phyloP scores from a whole-genome alignment of 2,113 vertebrate genomes.

The Ceratotherium simum region DNA sequence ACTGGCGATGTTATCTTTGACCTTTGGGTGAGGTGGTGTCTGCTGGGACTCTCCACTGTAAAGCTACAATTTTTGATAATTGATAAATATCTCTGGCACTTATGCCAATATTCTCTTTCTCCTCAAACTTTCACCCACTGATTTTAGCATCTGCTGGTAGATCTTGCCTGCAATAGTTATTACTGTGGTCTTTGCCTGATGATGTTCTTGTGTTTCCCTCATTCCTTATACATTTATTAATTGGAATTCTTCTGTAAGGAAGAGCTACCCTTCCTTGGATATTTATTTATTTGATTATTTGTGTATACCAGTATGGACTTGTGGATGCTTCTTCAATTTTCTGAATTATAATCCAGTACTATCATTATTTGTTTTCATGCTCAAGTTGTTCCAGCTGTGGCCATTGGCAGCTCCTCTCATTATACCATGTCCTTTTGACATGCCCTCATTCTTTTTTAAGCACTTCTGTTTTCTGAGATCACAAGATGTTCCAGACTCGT shows the following conservation, averaged over 20 bases:
- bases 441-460: neutral
- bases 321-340: neutral
- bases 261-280: neutral
- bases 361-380: slow-evolving; percentile 30
- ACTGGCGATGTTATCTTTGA: neutral
- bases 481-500: neutral
- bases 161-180: neutral
- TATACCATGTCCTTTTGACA: neutral
- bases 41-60: neutral
- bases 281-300: neutral
- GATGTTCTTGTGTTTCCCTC: neutral
- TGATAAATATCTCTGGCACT: neutral
- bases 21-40: neutral
- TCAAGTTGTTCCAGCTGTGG: neutral
- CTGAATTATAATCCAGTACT: neutral
- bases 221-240: neutral
- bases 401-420: neutral
- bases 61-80: neutral
- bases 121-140: neutral
- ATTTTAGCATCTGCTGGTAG: neutral
- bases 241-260: neutral
- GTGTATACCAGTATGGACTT: neutral
- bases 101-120: neutral
- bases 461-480: neutral
- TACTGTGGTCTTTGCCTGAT: neutral